phyloP scores from a whole-genome alignment of 2,888 invertebrate genomes.

The Catonia carolina region DNA sequence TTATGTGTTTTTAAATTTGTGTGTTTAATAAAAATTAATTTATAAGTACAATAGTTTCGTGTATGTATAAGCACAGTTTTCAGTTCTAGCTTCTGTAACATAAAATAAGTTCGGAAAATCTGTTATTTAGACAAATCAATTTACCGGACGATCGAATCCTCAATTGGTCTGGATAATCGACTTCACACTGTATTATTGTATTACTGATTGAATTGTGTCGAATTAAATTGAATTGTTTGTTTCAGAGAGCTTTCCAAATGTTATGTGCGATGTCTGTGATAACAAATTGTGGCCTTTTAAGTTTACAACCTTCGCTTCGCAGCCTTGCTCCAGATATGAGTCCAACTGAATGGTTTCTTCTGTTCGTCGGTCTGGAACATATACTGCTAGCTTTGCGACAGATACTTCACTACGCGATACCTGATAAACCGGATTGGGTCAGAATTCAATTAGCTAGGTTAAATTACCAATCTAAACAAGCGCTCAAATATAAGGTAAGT shows the following conservation, averaged over 20 bases:
- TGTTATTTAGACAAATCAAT: too few species aligned
- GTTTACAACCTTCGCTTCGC: slow-evolving; percentile 58
- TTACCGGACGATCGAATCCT: too few species aligned
- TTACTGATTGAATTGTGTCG: too few species aligned
- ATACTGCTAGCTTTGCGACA: slow-evolving; percentile 57
- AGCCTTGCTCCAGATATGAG: slow-evolving; percentile 41
- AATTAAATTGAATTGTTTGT: too few species aligned
- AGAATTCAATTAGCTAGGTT: slow-evolving; percentile 54
- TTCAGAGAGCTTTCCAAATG: slow-evolving; percentile 57
- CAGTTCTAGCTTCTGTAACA: too few species aligned
- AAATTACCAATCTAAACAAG: slow-evolving; percentile 56
- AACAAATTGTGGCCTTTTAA: slow-evolving; percentile 67
- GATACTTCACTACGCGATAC: slow-evolving; percentile 58
- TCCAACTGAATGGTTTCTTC: slow-evolving; percentile 48
- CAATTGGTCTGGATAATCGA: too few species aligned
- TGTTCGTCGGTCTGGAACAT: slow-evolving; percentile 64
- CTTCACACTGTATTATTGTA: too few species aligned
- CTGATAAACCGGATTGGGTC: slow-evolving; percentile 63
- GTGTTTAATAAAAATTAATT: too few species aligned
- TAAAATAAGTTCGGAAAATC: too few species aligned
- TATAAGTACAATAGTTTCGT: too few species aligned
- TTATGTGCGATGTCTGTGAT: slow-evolving; percentile 61
- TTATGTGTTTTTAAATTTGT: too few species aligned
- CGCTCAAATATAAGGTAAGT: slow-evolving; percentile 50
- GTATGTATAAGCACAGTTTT: too few species aligned